Conservation (phyloP, 2,113 vertebrate genomes). For the Tichodroma muraria region DNA sequence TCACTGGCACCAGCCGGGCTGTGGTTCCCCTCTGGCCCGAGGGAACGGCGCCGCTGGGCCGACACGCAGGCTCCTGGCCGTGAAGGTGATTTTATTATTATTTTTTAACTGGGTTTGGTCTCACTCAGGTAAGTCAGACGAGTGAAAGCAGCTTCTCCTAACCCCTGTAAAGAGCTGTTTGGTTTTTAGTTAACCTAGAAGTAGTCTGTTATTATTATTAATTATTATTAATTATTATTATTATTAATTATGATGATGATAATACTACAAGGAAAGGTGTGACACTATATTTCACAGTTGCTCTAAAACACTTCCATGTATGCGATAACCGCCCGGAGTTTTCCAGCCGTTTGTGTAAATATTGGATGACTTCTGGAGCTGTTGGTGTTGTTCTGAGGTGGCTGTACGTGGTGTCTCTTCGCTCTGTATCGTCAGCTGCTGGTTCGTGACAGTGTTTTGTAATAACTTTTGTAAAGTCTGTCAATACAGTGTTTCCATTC, state of each 20-base stretch:
- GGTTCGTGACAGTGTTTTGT: constrained; percentile 49
- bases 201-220: constrained; percentile 10
- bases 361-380: constrained; percentile 22
- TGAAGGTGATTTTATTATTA: background rate
- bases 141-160: constrained; percentile 43
- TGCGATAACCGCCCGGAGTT: background rate
- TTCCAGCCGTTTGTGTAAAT: constrained; percentile 42
- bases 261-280: background rate
- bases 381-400: constrained; percentile 37
- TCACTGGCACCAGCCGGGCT: background rate
- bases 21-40: background rate
- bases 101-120: constrained; percentile 33
- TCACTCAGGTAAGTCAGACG: constrained; percentile 28
- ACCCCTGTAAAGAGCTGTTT: constrained; percentile 34
- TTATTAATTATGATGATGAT: background rate
- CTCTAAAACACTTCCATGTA: constrained; percentile 11
- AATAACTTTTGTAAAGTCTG: constrained; percentile 41
- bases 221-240: background rate
- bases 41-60: background rate
- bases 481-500: constrained; percentile 54
- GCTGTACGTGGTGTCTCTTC: constrained; percentile 39
- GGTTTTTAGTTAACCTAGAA: constrained; percentile 21
- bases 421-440: constrained; percentile 49
- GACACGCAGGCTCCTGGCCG: background rate
- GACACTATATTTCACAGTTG: constrained; percentile 47